These are phyloP conservation scores for Meiosimyza platycephala DNA, from an alignment of 2,888 invertebrate species.

Conservation along the genomic window DNA sequence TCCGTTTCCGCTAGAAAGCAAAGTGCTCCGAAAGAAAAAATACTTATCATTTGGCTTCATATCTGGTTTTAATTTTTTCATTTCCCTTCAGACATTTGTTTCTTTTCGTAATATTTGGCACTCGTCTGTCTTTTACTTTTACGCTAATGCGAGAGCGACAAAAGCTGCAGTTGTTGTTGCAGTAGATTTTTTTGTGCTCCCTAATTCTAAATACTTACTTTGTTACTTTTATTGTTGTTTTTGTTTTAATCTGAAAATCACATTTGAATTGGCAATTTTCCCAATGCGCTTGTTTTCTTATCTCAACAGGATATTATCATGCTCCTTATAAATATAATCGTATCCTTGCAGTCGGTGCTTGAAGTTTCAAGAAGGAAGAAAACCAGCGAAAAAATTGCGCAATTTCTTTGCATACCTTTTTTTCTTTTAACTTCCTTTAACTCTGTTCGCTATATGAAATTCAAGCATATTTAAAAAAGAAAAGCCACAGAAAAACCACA, in stretches of 20 bases:
- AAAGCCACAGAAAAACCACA: slow-evolving; percentile 38
- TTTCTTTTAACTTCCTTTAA: background rate
- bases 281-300: slow-evolving; percentile 61
- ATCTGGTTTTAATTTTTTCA: too few species aligned
- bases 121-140: slow-evolving; percentile 3
- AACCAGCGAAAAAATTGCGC: slow-evolving; percentile 18
- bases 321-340: slow-evolving; percentile 31
- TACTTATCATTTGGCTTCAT: too few species aligned
- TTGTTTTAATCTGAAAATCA: slow-evolving; percentile 57
- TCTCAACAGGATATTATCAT: slow-evolving; percentile 37
- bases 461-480: slow-evolving; percentile 20
- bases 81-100: slow-evolving; percentile 43
- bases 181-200: slow-evolving; percentile 38
- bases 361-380: background rate
- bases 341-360: slow-evolving; percentile 17
- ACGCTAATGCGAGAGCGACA: background rate
- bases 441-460: background rate
- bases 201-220: background rate
- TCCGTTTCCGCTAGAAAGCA: slow-evolving; percentile 44
- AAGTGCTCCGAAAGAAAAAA: background rate
- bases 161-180: slow-evolving; percentile 30
- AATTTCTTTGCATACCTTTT: background rate
- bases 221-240: slow-evolving; percentile 40
- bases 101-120: slow-evolving; percentile 35
- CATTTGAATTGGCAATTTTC: slow-evolving; percentile 66